Conservation (phyloP, 2,113 vertebrate species). For the Prinia subflava region DNA sequence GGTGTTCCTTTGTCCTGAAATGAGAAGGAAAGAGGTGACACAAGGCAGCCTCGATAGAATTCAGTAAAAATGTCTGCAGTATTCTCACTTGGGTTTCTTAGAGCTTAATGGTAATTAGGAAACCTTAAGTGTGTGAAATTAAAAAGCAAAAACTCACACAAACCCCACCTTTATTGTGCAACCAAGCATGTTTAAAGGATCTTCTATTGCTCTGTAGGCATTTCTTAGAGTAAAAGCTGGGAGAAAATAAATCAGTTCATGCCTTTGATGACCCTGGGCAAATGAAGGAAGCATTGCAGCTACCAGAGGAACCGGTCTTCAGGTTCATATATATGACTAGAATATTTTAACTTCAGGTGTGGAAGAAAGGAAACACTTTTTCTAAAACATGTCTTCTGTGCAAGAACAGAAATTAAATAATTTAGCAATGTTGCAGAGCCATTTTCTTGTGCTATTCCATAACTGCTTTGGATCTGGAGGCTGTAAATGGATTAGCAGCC, state of each 20-base stretch:
- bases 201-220: background rate
- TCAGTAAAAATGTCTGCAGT: background rate
- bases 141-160: background rate
- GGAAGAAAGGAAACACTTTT: background rate
- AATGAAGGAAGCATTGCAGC: background rate
- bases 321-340: background rate
- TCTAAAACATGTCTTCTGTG: background rate
- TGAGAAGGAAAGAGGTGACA: background rate
- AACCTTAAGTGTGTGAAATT: conserved; percentile 37
- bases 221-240: background rate
- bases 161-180: background rate
- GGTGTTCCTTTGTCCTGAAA: background rate
- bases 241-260: background rate
- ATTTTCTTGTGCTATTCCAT: background rate
- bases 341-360: background rate
- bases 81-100: conserved; percentile 41
- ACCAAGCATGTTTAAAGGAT: background rate
- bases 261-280: background rate
- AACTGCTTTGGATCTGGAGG: background rate
- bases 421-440: background rate
- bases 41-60: conserved; percentile 14
- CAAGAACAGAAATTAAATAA: background rate
- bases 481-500: background rate
- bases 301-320: background rate
- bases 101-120: conserved; percentile 57